Conservation (phyloP, 2,888 invertebrate species). For the Aradus depressus region DNA sequence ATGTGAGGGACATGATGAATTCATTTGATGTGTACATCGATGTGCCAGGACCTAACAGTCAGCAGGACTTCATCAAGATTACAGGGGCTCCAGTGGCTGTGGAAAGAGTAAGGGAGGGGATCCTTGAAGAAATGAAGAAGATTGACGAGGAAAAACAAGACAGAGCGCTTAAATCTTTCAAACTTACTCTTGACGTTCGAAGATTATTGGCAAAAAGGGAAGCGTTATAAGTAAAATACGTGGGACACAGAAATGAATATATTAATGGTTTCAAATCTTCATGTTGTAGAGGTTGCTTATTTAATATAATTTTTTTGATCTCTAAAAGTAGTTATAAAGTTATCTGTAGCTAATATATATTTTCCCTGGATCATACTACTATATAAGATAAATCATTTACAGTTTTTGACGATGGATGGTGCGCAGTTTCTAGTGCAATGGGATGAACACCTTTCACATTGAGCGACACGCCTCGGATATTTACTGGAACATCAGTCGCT, state of each 20-base stretch:
- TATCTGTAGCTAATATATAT: no score
- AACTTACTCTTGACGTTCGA: constrained; percentile 79
- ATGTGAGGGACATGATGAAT: constrained; percentile 78
- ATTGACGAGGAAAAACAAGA: constrained; percentile 80
- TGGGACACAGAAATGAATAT: no score
- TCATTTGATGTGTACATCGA: constrained; percentile 84
- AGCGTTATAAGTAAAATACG: constrained; percentile 87
- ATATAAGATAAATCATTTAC: no score
- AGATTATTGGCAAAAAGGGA: constrained; percentile 89
- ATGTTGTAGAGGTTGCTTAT: no score
- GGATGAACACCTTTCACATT: constrained; percentile 56
- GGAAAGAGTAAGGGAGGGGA: constrained; percentile 70
- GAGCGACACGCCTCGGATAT: constrained; percentile 56
- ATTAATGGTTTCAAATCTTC: no score
- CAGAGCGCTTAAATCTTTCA: constrained; percentile 69
- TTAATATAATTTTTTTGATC: no score
- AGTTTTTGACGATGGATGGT: constrained; percentile 43
- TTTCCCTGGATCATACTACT: no score
- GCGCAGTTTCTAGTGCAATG: constrained; percentile 53
- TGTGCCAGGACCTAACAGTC: constrained; percentile 70
- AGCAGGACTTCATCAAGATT: constrained; percentile 70
- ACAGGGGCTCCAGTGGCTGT: constrained; percentile 63
- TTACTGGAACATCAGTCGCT: constrained; percentile 59
- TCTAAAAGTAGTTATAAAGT: no score
- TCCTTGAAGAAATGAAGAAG: constrained; percentile 66